Conservation (phyloP, 2,888 invertebrate species). For the Heliconius ethilla region DNA sequence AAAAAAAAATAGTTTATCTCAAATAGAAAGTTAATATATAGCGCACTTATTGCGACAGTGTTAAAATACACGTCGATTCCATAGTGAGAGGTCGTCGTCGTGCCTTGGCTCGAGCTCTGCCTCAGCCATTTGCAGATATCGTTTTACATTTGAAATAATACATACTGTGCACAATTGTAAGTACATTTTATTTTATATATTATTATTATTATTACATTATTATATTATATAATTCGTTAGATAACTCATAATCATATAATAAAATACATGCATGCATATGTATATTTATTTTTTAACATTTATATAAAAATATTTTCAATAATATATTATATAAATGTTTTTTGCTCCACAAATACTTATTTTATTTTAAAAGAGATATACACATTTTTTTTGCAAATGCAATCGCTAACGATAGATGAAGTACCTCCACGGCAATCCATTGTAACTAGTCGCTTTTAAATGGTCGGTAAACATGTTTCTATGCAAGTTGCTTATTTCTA, state of each 20-base stretch:
- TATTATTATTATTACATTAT: no score
- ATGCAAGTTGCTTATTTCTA: not conserved
- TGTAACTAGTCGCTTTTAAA: not conserved
- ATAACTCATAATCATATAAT: not conserved
- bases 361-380: not conserved
- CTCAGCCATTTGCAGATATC: not conserved
- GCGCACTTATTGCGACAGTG: slow-evolving; percentile 15
- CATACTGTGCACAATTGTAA: not conserved
- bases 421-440: not conserved
- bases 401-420: not conserved
- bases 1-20: no score
- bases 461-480: not conserved
- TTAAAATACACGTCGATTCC: slow-evolving; percentile 33
- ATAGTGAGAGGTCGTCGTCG: slow-evolving; percentile 32
- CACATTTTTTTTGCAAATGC: not conserved
- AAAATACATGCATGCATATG: not conserved
- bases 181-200: not conserved
- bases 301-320: not conserved
- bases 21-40: slow-evolving; percentile 10
- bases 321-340: no score
- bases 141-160: slow-evolving; percentile 13
- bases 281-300: not conserved
- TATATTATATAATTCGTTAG: not conserved
- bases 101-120: not conserved
- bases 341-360: not conserved